Conservation (phyloP, 2,113 vertebrate genomes). For the Lontra canadensis region DNA sequence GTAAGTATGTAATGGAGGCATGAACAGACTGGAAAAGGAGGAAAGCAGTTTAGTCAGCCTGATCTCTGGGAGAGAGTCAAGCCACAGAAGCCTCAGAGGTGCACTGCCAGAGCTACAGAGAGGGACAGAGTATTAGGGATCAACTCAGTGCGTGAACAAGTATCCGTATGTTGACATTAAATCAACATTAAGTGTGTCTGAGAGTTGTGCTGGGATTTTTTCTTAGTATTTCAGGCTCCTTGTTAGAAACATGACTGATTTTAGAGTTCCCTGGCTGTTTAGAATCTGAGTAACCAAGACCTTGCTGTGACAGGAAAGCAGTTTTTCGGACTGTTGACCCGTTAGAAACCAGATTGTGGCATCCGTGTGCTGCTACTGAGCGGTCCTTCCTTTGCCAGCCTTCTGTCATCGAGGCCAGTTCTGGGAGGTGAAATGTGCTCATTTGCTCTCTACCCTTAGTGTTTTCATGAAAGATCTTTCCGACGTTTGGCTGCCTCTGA, state of each 20-base stretch:
- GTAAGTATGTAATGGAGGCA: no score
- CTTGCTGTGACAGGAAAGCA: not conserved
- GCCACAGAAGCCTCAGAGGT: not conserved
- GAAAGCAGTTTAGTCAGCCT: not conserved
- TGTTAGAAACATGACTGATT: not conserved
- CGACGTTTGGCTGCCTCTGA: not conserved
- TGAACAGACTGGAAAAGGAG: not conserved
- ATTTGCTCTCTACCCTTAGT: fast-evolving
- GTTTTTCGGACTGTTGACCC: not conserved
- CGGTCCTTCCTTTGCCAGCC: not conserved
- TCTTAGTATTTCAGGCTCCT: not conserved
- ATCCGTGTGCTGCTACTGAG: not conserved
- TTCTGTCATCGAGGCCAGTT: fast-evolving
- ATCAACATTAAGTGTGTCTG: not conserved
- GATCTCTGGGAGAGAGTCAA: not conserved
- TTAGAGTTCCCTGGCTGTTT: not conserved
- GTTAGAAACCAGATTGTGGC: not conserved
- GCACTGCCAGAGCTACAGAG: not conserved
- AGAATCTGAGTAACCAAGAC: not conserved
- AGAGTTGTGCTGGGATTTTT: not conserved
- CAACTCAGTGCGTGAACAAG: not conserved
- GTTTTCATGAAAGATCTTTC: not conserved
- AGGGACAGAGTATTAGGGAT: not conserved
- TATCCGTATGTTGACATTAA: not conserved
- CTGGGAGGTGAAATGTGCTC: fast-evolving